Base-by-base conservation (phyloP, 2,888 invertebrate species). In the Aleiodes leptofemur region DNA sequence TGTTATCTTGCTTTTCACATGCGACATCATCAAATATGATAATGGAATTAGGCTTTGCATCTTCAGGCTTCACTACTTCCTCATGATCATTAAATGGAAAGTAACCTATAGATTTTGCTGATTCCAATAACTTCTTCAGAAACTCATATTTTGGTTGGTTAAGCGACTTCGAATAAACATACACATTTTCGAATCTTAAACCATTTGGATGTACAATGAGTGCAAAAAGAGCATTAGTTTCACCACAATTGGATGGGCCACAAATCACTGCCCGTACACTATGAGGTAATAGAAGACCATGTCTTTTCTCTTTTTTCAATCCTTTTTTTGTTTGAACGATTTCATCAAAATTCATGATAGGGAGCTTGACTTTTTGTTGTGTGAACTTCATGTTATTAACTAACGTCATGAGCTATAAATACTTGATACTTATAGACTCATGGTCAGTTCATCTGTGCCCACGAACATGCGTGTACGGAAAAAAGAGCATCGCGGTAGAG, bases 251-350 rank as follows among this genome's bases (percentile, higher is more conserved):
- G 0, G 80, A 79, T 11, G 77, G n/a, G n/a, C n/a, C n/a, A n/a
- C n/a, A n/a, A n/a, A n/a, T n/a, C n/a, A n/a, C n/a, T n/a, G n/a
- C n/a, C 79, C 85, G 73, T 51, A 84, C 81, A 56, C 77, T 82
- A 71, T 78, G 78, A 0, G 87, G 86, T 66, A 86, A 77, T 69
- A 87, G 74, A n/a, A 75, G 61, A 23, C 84, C 80, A 78, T 87
- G 86, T 4, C 51, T 13, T 4, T 31, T 68, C n/a, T 55, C 9
- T 56, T 23, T 14, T 56, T 56, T 5, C 29, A 8, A 13, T 29
- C 8, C 34, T 31, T 13, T 59, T 31, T 59, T 29, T 34, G 23
- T 8, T n/a, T n/a, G n/a, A n/a, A 29, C 29, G 5, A 59, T 34
- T 31, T 59, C 11, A 31, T 59, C 59, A 13, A 59, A 59, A 59